phyloP scores from a whole-genome alignment of 2,113 vertebrate genomes.

The Otis tarda region DNA sequence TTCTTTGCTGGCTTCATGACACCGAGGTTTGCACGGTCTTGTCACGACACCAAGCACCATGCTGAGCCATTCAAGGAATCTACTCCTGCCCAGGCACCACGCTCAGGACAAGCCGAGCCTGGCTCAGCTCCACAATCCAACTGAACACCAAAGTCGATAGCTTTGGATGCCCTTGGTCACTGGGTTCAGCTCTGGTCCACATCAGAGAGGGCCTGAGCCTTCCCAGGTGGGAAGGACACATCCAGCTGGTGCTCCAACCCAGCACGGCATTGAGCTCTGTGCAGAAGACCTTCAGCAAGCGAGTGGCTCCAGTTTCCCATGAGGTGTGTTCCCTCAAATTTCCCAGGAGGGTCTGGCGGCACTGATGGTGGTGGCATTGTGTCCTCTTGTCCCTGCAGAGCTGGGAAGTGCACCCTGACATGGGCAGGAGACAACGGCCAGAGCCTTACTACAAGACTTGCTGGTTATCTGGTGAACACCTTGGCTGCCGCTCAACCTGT shows the following conservation, averaged over 20 bases:
- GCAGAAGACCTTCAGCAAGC: not conserved
- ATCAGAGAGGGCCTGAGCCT: not conserved
- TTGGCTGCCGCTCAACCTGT: not conserved
- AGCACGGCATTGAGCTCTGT: not conserved
- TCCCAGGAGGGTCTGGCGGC: not conserved
- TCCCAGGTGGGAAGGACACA: not conserved
- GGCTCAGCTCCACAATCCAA: not conserved
- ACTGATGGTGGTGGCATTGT: not conserved
- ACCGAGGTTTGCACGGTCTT: not conserved
- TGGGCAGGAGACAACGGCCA: not conserved
- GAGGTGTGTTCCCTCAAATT: not conserved
- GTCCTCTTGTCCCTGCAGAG: not conserved
- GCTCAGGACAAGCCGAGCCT: not conserved
- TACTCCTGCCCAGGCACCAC: not conserved
- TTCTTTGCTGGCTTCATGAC: not conserved
- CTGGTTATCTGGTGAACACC: not conserved
- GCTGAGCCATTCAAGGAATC: not conserved
- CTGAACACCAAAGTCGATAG: not conserved
- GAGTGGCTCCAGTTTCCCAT: not conserved
- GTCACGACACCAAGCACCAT: not conserved
- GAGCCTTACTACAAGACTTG: not conserved
- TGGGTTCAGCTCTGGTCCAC: not conserved
- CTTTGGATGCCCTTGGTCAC: not conserved
- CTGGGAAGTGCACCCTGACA: not conserved
- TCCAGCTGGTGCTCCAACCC: not conserved